These are phyloP conservation scores for Pagrus major DNA, from an alignment of 2,113 vertebrate species.

Conservation along the genomic window DNA sequence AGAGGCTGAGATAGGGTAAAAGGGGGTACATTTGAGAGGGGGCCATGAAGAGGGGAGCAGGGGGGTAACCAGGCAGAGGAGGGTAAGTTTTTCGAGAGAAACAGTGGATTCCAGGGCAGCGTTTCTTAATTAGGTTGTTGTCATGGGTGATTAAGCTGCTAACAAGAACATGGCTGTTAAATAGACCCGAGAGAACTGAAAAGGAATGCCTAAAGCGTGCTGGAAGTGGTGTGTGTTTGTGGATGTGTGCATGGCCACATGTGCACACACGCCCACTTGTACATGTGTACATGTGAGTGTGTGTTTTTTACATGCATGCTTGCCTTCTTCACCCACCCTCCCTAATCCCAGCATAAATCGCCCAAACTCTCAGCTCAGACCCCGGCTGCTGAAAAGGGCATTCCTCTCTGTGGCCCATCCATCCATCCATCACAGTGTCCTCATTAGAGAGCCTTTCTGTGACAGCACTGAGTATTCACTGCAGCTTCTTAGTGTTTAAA, in stretches of 20 bases:
- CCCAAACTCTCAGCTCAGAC: neutral
- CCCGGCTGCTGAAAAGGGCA: neutral
- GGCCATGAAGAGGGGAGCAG: slow-evolving; percentile 31
- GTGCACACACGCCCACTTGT: neutral
- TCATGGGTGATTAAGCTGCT: slow-evolving; percentile 73
- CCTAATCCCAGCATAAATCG: slow-evolving; percentile 36
- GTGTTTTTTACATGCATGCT: neutral
- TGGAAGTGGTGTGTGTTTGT: slow-evolving; percentile 7
- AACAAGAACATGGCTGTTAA: slow-evolving; percentile 56
- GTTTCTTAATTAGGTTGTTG: slow-evolving; percentile 79
- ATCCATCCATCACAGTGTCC: neutral
- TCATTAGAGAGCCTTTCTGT: neutral
- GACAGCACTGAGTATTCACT: neutral
- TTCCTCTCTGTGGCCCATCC: neutral
- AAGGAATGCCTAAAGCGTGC: slow-evolving; percentile 29
- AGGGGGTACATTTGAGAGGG: slow-evolving; percentile 20
- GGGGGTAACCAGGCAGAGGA: slow-evolving; percentile 18
- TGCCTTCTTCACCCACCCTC: slow-evolving; percentile 12
- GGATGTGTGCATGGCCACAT: neutral
- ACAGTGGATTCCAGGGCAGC: slow-evolving; percentile 64
- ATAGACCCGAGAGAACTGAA: slow-evolving; percentile 16
- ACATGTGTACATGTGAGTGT: neutral
- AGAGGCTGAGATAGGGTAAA: slow-evolving; percentile 23
- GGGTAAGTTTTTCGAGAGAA: slow-evolving; percentile 59
- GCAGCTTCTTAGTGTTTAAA: neutral